A percentile compares a stretch with the other conserved stretches of the same genome.
These are phyloP conservation scores for Dromiciops gliroides DNA, from an alignment of 2,113 vertebrate species.

Conservation along the genomic window DNA sequence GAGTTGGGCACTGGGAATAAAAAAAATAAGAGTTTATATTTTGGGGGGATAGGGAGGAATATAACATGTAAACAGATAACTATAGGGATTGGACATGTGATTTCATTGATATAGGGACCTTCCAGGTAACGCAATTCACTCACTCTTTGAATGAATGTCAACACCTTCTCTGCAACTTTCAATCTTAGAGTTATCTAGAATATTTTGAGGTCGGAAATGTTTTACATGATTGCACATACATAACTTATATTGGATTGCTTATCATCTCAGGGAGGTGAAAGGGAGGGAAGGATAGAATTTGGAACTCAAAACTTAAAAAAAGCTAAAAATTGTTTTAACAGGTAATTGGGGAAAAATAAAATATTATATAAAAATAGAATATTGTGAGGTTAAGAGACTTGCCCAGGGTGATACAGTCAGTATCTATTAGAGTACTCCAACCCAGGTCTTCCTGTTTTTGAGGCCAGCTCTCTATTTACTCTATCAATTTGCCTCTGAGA, in stretches of 20 bases:
- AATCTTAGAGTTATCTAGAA: background rate
- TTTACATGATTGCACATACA: too few species aligned
- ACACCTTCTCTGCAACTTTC: background rate
- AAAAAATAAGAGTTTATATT: background rate
- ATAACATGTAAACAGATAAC: background rate
- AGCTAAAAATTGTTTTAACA: too few species aligned
- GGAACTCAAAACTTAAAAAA: too few species aligned
- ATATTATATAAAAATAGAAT: too few species aligned
- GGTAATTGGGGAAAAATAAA: too few species aligned
- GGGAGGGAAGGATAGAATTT: too few species aligned
- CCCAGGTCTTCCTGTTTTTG: background rate
- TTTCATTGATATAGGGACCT: background rate
- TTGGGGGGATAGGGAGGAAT: too few species aligned
- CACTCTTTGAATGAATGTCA: background rate
- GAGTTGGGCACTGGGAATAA: background rate
- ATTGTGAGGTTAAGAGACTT: background rate
- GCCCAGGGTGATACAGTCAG: background rate
- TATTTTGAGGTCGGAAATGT: background rate
- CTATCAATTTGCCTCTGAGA: background rate
- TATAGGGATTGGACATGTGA: background rate
- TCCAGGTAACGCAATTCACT: background rate
- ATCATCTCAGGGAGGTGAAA: too few species aligned
- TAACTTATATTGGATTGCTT: too few species aligned
- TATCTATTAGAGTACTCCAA: background rate
- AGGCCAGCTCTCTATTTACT: background rate